Conservation (phyloP, 2,113 vertebrate genomes). For the Lepisosteus oculatus region DNA sequence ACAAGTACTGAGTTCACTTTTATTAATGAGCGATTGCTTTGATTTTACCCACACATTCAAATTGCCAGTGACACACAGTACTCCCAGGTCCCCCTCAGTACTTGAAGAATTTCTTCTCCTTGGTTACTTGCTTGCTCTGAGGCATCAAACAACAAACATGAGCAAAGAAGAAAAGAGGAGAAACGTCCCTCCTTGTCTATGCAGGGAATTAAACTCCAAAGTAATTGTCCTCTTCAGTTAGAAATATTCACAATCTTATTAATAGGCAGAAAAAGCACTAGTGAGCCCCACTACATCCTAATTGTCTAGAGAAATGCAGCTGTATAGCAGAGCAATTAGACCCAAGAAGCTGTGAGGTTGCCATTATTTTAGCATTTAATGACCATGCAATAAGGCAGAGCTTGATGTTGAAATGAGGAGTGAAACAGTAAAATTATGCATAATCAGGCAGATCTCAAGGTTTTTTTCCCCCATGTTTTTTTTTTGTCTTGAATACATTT, state of each 20-base stretch:
- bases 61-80: slow-evolving; percentile 42
- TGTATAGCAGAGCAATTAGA: slow-evolving; percentile 70
- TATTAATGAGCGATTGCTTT: slow-evolving; percentile 58
- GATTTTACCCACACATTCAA: slow-evolving; percentile 43
- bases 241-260: slow-evolving; percentile 64
- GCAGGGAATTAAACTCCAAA: slow-evolving; percentile 40
- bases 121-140: slow-evolving; percentile 34
- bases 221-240: slow-evolving; percentile 51
- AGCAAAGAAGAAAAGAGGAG: slow-evolving; percentile 32
- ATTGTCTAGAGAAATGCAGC: slow-evolving; percentile 63
- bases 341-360: slow-evolving; percentile 65
- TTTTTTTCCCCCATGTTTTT: slow-evolving; percentile 54
- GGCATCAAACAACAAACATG: slow-evolving; percentile 38
- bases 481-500: slow-evolving; percentile 68
- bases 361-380: slow-evolving; percentile 78
- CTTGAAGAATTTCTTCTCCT: slow-evolving; percentile 31
- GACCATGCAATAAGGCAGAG: slow-evolving; percentile 64
- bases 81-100: slow-evolving; percentile 38
- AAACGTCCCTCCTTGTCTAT: slow-evolving; percentile 28
- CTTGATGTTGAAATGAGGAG: slow-evolving; percentile 68
- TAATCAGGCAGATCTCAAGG: slow-evolving; percentile 66
- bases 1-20: slow-evolving; percentile 43
- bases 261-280: slow-evolving; percentile 52
- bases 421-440: slow-evolving; percentile 73
- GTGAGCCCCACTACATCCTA: slow-evolving; percentile 62